Evolutionary conservation across 2,888 invertebrate genomes (phyloP).

Genomic region (Pherbina coryleti): DNA sequence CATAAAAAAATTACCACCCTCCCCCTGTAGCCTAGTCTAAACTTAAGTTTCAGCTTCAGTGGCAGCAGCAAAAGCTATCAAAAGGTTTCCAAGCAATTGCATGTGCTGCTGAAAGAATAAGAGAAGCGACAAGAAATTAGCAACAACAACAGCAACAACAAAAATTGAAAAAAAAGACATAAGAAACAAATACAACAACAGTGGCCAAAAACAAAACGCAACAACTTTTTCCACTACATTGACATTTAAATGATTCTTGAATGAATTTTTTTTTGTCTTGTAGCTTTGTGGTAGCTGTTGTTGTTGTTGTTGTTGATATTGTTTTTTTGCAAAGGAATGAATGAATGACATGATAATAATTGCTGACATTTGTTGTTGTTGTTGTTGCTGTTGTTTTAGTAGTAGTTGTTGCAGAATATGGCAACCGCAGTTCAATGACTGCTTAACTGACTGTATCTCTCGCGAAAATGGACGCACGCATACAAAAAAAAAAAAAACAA

Average conservation of each 20-base stretch:
- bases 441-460: neutral
- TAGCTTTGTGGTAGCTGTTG: neutral
- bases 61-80: neutral
- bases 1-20: no score
- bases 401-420: neutral
- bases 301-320: neutral
- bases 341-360: conserved; percentile 28
- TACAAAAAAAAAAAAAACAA: neutral
- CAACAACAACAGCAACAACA: neutral
- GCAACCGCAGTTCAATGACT: conserved; percentile 22
- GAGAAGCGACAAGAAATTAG: no score
- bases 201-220: neutral
- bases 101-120: no score
- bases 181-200: no score
- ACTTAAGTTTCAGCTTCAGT: neutral
- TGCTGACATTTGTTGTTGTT: neutral
- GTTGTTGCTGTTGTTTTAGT: neutral
- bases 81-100: no score
- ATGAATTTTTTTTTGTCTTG: neutral
- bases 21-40: neutral
- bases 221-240: conserved; percentile 16
- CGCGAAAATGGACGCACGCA: neutral
- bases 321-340: neutral
- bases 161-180: neutral
- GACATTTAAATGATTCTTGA: conserved; percentile 18